phyloP scores from a whole-genome alignment of 2,888 invertebrate genomes.

The Rhaphigaster nebulosa region DNA sequence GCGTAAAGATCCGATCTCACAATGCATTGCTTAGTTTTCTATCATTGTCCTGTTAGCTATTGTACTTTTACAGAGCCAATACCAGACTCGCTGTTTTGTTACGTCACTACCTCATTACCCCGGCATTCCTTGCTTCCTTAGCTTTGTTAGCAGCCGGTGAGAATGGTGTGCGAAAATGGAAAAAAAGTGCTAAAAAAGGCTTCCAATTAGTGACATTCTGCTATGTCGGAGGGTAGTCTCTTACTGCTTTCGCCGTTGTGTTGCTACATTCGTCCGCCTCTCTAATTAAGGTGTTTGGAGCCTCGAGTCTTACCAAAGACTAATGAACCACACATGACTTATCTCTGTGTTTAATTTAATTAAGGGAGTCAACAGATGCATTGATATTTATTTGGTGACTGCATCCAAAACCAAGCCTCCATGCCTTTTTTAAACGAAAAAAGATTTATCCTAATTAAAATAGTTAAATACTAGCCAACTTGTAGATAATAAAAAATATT shows the following conservation, averaged over 20 bases:
- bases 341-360: not conserved
- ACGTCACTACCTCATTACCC: constrained; percentile 16
- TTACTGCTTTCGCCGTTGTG: not conserved
- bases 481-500: too few relatives aligned
- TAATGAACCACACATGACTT: not conserved
- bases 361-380: not conserved
- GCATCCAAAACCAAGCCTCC: too few relatives aligned
- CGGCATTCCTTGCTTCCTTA: not conserved
- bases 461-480: too few relatives aligned
- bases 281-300: not conserved
- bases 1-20: not conserved
- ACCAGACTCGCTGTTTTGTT: not conserved
- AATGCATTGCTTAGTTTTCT: not conserved
- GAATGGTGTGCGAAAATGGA: constrained; percentile 37
- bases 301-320: not conserved
- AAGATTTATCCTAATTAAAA: too few relatives aligned
- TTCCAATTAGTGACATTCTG: constrained; percentile 34
- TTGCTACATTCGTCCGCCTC: not conserved
- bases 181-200: not conserved
- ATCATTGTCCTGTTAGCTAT: not conserved
- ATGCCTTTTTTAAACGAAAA: too few relatives aligned
- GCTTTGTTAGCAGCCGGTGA: not conserved
- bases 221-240: not conserved
- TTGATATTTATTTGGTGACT: not conserved
- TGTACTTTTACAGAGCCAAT: not conserved